Evolutionary conservation across 2,113 vertebrate species (phyloP).

Genomic region (Erythrolamprus reginae): DNA sequence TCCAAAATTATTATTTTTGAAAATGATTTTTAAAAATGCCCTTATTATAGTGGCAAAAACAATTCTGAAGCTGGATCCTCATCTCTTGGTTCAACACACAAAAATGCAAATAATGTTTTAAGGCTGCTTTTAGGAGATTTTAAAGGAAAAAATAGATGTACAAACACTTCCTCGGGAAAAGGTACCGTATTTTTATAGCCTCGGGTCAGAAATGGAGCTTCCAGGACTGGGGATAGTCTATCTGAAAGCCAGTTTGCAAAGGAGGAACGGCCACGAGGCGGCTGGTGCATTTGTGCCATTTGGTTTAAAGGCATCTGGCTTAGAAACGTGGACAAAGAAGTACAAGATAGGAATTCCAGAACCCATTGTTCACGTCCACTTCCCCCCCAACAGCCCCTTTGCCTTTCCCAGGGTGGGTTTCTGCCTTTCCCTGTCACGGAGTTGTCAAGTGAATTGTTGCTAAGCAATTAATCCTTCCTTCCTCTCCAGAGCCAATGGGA

Average conservation of each 20-base stretch:
- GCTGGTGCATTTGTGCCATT: not conserved
- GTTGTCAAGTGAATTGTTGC: slow-evolving; percentile 16
- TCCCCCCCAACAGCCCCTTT: not conserved
- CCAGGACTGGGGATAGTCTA: not conserved
- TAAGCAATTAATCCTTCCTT: slow-evolving; percentile 8
- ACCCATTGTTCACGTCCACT: not conserved
- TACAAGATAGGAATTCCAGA: not conserved
- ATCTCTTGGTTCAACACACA: not conserved
- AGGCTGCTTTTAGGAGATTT: not conserved
- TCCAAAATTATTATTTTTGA: not conserved
- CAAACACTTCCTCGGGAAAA: not conserved
- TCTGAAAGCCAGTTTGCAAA: not conserved
- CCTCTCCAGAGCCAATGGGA: not conserved
- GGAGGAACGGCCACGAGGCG: not conserved
- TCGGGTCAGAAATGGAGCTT: not conserved
- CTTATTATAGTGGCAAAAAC: not conserved
- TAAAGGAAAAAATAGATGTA: not conserved
- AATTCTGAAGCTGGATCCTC: not conserved
- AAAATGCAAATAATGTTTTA: not conserved
- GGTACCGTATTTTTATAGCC: not conserved
- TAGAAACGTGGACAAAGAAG: not conserved
- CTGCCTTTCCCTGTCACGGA: not conserved
- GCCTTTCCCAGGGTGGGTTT: not conserved
- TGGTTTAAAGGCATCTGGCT: not conserved
- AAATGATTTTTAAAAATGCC: not conserved